A percentile compares a stretch with the other conserved stretches of the same genome.
phyloP scores from a whole-genome alignment of 2,797 vertebrate genomes.

The Jordanella pulchra region DNA sequence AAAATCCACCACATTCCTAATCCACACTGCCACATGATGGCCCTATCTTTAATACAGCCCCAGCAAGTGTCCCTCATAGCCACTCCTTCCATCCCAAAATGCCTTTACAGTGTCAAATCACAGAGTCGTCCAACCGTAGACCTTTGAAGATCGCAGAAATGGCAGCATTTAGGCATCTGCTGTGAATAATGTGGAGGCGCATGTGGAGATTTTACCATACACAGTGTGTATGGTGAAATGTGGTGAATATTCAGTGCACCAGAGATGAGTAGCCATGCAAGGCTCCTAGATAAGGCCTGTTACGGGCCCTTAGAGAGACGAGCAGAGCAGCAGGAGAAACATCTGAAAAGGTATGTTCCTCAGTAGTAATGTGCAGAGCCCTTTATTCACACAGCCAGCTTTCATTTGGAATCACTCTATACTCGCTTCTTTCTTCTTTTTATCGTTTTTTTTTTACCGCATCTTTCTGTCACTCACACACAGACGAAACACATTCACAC shows the following conservation, averaged over 20 bases:
- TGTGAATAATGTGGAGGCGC: constrained; percentile 60
- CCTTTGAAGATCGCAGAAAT: constrained; percentile 52
- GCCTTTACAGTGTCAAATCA: constrained; percentile 60
- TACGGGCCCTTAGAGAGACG: constrained; percentile 65
- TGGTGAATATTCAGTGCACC: constrained; percentile 65
- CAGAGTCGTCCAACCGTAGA: constrained; percentile 25
- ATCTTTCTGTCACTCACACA: constrained; percentile 6
- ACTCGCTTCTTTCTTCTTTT: constrained; percentile 29
- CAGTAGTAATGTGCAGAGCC: constrained; percentile 54
- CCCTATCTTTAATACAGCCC: constrained; percentile 43
- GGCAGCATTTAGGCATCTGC: constrained; percentile 57
- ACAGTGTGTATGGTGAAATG: constrained; percentile 24
- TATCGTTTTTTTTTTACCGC: constrained; percentile 6
- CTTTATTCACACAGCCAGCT: constrained; percentile 46
- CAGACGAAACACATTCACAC: constrained; percentile 11
- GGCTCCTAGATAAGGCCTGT: constrained; percentile 62
- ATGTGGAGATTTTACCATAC: too few relatives aligned
- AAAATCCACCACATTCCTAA: constrained; percentile 39
- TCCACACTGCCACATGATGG: constrained; percentile 41
- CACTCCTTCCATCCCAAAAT: constrained; percentile 48
- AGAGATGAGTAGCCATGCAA: constrained; percentile 65
- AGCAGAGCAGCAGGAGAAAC: constrained; percentile 51
- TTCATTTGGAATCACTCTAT: constrained; percentile 48
- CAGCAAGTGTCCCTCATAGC: constrained; percentile 61
- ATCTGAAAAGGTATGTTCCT: constrained; percentile 62